phyloP scores from a whole-genome alignment of 1,140 invertebrate species.

The Varroa destructor region DNA sequence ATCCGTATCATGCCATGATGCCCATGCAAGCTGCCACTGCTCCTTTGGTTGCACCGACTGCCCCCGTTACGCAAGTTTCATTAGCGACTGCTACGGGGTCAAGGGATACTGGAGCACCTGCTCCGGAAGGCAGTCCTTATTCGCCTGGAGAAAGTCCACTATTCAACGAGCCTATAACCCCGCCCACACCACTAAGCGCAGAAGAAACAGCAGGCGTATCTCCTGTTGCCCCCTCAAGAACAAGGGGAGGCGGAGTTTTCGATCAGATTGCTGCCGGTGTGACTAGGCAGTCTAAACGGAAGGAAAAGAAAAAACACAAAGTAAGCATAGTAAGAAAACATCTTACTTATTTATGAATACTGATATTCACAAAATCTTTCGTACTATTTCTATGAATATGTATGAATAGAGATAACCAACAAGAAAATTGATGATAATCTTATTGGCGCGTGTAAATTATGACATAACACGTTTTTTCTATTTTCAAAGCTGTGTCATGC shows the following conservation, averaged over 20 bases:
- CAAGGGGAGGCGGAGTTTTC: conserved; percentile 22
- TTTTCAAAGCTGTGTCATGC: no score
- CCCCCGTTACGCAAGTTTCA: conserved; percentile 30
- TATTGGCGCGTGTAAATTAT: no score
- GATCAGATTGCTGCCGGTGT: conserved; percentile 21
- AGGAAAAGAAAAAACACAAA: conserved; percentile 19
- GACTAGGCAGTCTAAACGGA: background rate
- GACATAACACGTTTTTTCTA: no score
- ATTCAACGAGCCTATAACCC: conserved; percentile 21
- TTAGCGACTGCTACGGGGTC: background rate
- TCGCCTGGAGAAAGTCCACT: conserved; percentile 24
- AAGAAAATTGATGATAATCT: no score
- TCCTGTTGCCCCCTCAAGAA: no score
- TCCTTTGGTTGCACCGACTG: conserved; percentile 36
- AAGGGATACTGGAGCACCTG: background rate
- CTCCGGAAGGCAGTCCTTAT: conserved; percentile 19
- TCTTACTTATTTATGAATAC: no score
- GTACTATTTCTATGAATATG: no score
- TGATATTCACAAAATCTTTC: no score
- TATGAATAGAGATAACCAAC: no score
- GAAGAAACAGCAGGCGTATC: conserved; percentile 14
- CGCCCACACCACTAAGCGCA: conserved; percentile 20
- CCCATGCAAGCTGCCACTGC: conserved; percentile 30
- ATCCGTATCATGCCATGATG: background rate
- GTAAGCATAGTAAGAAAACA: background rate